Percentiles rank a stretch among this genome's conserved stretches.
Conservation (phyloP, 2,113 vertebrate genomes). For the Pristiophorus japonicus region DNA sequence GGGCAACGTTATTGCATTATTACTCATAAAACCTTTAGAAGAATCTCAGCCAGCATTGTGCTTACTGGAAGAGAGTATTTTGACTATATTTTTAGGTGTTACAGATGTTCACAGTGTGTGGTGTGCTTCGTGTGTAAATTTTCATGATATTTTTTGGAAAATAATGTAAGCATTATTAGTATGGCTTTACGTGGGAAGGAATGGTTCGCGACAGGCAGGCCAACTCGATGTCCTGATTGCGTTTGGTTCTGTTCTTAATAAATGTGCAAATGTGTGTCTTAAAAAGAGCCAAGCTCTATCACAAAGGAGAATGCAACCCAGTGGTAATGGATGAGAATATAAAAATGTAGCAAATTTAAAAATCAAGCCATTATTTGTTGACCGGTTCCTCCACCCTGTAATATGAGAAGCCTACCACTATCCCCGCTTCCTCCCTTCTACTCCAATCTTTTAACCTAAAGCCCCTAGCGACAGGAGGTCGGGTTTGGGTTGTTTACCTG, state of each 20-base stretch:
- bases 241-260: neutral
- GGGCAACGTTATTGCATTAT: neutral
- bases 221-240: neutral
- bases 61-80: neutral
- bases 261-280: neutral
- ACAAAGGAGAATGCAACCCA: too few species aligned
- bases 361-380: too few species aligned
- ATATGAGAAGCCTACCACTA: too few species aligned
- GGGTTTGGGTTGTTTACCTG: too few species aligned
- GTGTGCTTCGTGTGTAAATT: neutral
- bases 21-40: neutral
- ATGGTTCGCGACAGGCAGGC: neutral
- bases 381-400: too few species aligned
- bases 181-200: neutral
- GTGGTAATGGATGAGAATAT: too few species aligned
- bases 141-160: neutral
- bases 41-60: neutral
- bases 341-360: too few species aligned
- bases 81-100: neutral
- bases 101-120: neutral
- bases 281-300: neutral
- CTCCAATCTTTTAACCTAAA: too few species aligned
- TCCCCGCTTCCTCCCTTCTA: too few species aligned
- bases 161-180: neutral
- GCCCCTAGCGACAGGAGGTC: too few species aligned